phyloP scores from a whole-genome alignment of 2,888 invertebrate genomes.

The Synergus itoensis region DNA sequence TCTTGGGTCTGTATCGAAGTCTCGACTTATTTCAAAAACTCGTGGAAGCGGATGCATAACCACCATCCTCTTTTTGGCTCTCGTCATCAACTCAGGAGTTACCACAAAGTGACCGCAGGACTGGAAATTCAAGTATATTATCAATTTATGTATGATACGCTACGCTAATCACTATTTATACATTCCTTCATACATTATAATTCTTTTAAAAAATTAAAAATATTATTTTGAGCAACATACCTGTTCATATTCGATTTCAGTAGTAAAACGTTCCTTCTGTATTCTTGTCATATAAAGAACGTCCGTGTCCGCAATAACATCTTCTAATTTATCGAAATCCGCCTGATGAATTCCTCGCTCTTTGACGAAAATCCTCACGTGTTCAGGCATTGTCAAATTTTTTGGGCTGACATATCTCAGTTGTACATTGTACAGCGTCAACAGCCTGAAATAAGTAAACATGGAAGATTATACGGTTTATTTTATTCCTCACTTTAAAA shows the following conservation, averaged over 20 bases:
- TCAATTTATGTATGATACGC: neutral
- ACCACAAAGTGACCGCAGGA: conserved; percentile 92
- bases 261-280: conserved; percentile 94
- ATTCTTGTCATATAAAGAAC: conserved; percentile 99
- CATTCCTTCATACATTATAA: too few species aligned
- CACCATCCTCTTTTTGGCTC: conserved; percentile 95
- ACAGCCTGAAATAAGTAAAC: conserved; percentile 78
- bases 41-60: conserved; percentile 99
- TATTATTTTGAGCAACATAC: conserved; percentile 78
- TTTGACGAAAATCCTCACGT: conserved; percentile 88
- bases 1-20: conserved; percentile 97
- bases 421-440: conserved; percentile 96
- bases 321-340: conserved; percentile 86
- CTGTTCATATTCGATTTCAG: conserved; percentile 90
- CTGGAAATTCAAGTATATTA: conserved; percentile 78
- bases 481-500: too few species aligned
- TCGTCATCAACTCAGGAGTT: conserved; percentile 97
- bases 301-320: conserved; percentile 94
- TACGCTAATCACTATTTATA: too few species aligned
- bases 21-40: conserved; percentile 95
- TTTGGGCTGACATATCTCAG: conserved; percentile 94
- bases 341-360: conserved; percentile 89
- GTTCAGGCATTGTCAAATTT: conserved; percentile 93
- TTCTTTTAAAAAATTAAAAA: neutral
- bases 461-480: neutral